Evolutionary conservation across 2,797 vertebrate species (phyloP).

Genomic region (Ara ararauna): DNA sequence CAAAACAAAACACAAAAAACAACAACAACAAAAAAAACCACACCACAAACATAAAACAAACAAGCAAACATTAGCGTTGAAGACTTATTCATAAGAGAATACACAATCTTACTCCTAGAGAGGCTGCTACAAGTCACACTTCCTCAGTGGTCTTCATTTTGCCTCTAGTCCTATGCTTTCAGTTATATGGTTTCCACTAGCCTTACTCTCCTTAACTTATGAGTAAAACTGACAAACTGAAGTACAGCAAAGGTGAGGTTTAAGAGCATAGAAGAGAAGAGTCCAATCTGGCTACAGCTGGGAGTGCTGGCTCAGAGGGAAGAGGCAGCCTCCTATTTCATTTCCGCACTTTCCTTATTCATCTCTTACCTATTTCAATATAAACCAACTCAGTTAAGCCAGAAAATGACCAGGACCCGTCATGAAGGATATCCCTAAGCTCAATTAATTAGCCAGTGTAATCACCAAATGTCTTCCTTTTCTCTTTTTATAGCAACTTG

Average conservation of each 20-base stretch:
- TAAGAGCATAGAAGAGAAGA: fast-evolving
- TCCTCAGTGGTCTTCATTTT: not conserved
- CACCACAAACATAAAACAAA: not conserved
- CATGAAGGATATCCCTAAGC: not conserved
- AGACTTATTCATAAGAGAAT: not conserved
- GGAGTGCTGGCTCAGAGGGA: not conserved
- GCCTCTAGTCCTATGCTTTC: not conserved
- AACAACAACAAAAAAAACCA: not conserved
- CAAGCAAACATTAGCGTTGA: not conserved
- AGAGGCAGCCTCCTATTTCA: not conserved
- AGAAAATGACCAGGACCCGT: not conserved
- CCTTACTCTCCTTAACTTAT: not conserved
- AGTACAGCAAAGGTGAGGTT: not conserved
- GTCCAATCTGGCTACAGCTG: not conserved
- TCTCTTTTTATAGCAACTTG: not conserved
- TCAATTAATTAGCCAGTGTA: not conserved
- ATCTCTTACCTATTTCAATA: not conserved
- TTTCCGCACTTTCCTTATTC: not conserved
- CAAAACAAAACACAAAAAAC: not conserved
- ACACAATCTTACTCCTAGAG: not conserved
- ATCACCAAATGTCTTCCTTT: not conserved
- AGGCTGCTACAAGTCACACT: not conserved
- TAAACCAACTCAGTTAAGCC: not conserved
- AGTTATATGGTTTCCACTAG: not conserved
- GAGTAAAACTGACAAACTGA: not conserved